These are phyloP conservation scores for Porites divaricata DNA, from an alignment of 92 coral and sea anemone genomes.

Conservation along the genomic window DNA sequence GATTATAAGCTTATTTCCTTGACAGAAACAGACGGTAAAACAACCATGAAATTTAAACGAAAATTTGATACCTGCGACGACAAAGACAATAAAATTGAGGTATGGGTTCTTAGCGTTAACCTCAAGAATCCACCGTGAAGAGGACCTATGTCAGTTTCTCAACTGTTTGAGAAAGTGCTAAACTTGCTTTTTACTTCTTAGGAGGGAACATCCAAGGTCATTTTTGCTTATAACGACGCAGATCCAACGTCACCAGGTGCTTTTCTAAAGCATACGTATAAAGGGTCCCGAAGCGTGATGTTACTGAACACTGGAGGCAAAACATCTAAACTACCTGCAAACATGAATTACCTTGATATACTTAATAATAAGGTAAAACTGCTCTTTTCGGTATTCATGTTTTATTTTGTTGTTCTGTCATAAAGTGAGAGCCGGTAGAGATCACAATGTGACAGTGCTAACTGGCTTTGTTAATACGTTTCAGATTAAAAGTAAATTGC, in stretches of 20 bases:
- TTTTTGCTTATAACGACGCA: background rate
- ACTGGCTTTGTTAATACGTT: no score
- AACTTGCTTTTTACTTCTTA: no score
- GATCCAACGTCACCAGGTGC: slow-evolving; percentile 32
- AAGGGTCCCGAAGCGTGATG: slow-evolving; percentile 53
- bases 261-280: slow-evolving; percentile 33
- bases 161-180: no score
- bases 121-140: no score
- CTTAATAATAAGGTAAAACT: slow-evolving; percentile 35
- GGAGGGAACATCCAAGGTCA: no score
- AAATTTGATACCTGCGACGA: slow-evolving; percentile 54
- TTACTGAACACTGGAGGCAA: slow-evolving; percentile 37
- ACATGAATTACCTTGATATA: slow-evolving; percentile 34
- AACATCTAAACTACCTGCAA: slow-evolving; percentile 36
- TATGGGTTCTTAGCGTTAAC: background rate
- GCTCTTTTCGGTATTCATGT: background rate
- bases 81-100: slow-evolving; percentile 49
- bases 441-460: no score
- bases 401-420: background rate
- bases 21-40: slow-evolving; percentile 42
- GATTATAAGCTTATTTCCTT: slow-evolving; percentile 43
- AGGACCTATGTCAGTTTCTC: no score
- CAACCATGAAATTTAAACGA: slow-evolving; percentile 51
- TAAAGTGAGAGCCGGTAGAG: background rate
- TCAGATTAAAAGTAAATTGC: no score